phyloP scores from a whole-genome alignment of 2,113 vertebrate genomes.

The Meles meles region DNA sequence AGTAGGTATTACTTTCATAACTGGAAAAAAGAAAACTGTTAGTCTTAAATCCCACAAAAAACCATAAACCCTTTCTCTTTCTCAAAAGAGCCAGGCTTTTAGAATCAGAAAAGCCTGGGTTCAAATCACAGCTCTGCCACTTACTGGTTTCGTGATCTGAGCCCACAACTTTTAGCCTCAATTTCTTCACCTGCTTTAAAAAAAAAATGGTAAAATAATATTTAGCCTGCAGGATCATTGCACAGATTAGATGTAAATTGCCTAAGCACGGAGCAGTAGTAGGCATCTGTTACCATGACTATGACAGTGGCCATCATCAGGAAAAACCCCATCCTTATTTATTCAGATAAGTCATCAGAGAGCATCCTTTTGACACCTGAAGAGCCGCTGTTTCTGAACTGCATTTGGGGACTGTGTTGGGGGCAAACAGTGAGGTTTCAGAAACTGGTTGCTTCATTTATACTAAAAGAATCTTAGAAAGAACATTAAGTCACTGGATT shows the following conservation, averaged over 20 bases:
- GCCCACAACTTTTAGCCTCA: not conserved
- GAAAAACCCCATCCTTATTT: not conserved
- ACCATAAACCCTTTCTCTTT: not conserved
- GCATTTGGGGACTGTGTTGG: not conserved
- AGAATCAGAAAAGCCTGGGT: not conserved
- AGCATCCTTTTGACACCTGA: not conserved
- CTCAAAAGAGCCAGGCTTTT: not conserved
- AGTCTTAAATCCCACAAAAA: not conserved
- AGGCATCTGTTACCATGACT: not conserved
- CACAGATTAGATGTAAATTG: not conserved
- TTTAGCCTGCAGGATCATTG: not conserved
- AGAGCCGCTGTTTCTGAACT: not conserved
- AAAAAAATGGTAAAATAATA: not conserved
- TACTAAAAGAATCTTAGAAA: not conserved
- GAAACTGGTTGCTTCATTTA: not conserved
- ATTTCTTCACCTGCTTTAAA: not conserved
- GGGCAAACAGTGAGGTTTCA: not conserved
- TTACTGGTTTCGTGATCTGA: not conserved
- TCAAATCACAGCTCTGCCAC: not conserved
- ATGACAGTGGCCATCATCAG: not conserved
- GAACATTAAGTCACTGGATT: not conserved
- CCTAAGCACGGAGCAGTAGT: not conserved
- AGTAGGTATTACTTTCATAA: not conserved
- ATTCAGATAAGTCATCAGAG: not conserved
- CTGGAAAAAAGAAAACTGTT: not conserved